These are phyloP conservation scores for Drosophila subsilvestris DNA, from an alignment of 2,888 invertebrate species.

Conservation along the genomic window DNA sequence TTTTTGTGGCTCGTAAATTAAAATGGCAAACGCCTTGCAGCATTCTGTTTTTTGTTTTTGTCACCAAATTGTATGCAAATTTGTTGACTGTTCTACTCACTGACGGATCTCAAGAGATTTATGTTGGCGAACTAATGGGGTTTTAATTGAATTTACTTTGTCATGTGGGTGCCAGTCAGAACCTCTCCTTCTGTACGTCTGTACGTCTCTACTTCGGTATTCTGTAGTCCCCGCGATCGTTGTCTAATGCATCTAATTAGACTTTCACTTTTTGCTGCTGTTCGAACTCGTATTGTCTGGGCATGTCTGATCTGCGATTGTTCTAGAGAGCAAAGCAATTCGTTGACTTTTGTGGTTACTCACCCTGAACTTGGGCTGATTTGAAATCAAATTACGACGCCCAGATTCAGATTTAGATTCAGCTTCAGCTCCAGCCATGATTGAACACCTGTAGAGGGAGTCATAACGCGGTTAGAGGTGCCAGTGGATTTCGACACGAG, in stretches of 20 bases:
- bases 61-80: slow-evolving; percentile 77
- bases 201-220: neutral
- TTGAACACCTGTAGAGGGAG: slow-evolving; percentile 55
- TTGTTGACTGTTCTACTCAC: slow-evolving; percentile 30
- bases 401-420: neutral
- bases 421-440: slow-evolving; percentile 13
- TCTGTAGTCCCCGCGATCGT: neutral
- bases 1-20: slow-evolving; percentile 66
- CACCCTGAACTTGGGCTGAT: slow-evolving; percentile 71
- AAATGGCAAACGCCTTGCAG: slow-evolving; percentile 47
- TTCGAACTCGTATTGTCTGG: slow-evolving; percentile 3
- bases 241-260: slow-evolving; percentile 29
- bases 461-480: slow-evolving; percentile 31
- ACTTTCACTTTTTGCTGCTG: slow-evolving; percentile 72
- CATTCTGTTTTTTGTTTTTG: slow-evolving; percentile 43
- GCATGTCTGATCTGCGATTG: slow-evolving; percentile 43
- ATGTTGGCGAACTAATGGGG: slow-evolving; percentile 47
- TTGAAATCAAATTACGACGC: slow-evolving; percentile 41
- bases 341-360: slow-evolving; percentile 57
- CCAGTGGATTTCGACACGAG: slow-evolving; percentile 3
- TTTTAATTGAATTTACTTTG: slow-evolving; percentile 53
- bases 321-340: slow-evolving; percentile 43
- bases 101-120: slow-evolving; percentile 61
- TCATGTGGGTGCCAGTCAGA: slow-evolving; percentile 21
- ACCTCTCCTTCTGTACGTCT: neutral